Percentiles rank a stretch among this genome's conserved stretches.
These are phyloP conservation scores for Hippasteria phrygiana DNA, from an alignment of 53 echinoderm and acorn worm species.

Conservation along the genomic window DNA sequence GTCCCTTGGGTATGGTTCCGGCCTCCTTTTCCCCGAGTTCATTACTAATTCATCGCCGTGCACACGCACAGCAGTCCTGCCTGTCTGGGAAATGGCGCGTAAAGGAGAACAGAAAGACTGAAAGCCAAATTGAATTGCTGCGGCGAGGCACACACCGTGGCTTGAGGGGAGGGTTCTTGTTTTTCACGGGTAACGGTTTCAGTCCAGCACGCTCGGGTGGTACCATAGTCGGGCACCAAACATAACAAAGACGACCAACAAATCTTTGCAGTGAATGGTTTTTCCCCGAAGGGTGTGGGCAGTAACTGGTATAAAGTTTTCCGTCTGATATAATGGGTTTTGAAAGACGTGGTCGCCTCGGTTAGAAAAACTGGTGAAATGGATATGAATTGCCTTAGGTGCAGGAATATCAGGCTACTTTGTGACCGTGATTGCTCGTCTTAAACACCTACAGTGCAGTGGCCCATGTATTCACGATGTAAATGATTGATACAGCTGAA, in stretches of 20 bases:
- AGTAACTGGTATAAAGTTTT: not conserved
- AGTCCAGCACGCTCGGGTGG: not conserved
- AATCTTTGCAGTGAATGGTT: not conserved
- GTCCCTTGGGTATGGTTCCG: not conserved
- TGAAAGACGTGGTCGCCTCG: slow-evolving; percentile 23
- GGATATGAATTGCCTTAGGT: slow-evolving; percentile 6
- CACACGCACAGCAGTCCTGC: not conserved
- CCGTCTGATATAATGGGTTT: slow-evolving; percentile 15
- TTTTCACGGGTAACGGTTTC: too few species aligned
- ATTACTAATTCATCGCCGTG: slow-evolving; percentile 5
- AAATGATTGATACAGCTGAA: not conserved
- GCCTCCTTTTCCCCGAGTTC: slow-evolving; percentile 2
- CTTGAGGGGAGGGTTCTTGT: too few species aligned
- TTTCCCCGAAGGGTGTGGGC: slow-evolving; percentile 20
- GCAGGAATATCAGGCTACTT: not conserved
- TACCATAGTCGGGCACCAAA: not conserved
- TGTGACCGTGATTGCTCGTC: not conserved
- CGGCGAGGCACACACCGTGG: not conserved
- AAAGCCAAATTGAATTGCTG: not conserved
- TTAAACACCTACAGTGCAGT: not conserved
- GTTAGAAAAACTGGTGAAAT: slow-evolving; percentile 6
- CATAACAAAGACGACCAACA: not conserved
- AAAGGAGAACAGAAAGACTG: not conserved
- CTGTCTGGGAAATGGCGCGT: not conserved
- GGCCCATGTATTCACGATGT: not conserved